Evolutionary conservation across 2,113 vertebrate species (phyloP).

Genomic region (Silurus meridionalis): DNA sequence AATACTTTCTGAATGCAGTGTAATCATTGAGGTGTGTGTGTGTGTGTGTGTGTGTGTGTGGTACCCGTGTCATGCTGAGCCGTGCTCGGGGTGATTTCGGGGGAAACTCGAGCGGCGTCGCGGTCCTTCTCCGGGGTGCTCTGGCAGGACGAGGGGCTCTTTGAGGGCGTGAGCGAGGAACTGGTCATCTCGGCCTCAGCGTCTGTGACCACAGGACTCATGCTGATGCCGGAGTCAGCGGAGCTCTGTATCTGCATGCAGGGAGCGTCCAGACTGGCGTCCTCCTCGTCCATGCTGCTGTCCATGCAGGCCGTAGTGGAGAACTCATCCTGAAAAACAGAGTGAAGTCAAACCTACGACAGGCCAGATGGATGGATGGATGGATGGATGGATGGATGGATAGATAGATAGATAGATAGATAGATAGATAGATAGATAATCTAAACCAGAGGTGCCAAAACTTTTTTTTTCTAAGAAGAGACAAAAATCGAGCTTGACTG

Average conservation of each 20-base stretch:
- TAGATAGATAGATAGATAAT: neutral
- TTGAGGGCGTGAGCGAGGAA: slow-evolving; percentile 6
- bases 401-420: neutral
- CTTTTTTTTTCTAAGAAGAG: no score
- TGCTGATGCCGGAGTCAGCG: slow-evolving; percentile 48
- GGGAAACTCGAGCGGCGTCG: neutral
- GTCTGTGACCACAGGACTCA: slow-evolving; percentile 44
- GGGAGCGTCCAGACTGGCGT: slow-evolving; percentile 72
- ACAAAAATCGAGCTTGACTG: no score
- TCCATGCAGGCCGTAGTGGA: slow-evolving; percentile 73
- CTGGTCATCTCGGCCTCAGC: slow-evolving; percentile 12
- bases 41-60: neutral
- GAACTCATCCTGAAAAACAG: slow-evolving; percentile 65
- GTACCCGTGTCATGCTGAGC: slow-evolving; percentile 41
- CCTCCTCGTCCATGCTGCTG: slow-evolving; percentile 74
- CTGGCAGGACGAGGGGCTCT: slow-evolving; percentile 37
- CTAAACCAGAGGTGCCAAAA: no score
- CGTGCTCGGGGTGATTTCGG: slow-evolving; percentile 16
- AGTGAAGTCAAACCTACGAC: neutral
- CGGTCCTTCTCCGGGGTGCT: slow-evolving; percentile 32
- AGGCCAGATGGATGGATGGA: neutral
- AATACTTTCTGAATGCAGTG: no score
- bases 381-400: neutral
- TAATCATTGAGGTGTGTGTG: neutral
- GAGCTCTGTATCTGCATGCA: slow-evolving; percentile 46